Conservation (phyloP, 2,888 invertebrate genomes). For the Willowsia nigromaculata region DNA sequence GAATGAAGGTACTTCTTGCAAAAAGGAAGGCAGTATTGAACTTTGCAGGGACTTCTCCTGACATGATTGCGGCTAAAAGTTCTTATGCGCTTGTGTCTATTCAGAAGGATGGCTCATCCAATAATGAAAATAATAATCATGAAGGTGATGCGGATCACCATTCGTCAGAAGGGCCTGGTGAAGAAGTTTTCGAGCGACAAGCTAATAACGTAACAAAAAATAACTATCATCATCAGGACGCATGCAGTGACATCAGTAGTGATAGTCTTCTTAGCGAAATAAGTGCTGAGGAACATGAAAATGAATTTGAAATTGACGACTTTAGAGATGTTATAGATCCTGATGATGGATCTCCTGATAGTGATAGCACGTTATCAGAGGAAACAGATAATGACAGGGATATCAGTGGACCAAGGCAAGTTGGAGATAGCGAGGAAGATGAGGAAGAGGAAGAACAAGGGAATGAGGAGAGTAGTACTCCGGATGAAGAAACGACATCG, state of each 20-base stretch:
- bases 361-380: no score
- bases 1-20: constrained; percentile 25
- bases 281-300: background rate
- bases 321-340: background rate
- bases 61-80: background rate
- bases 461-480: no score
- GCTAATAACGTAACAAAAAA: background rate
- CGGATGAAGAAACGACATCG: no score
- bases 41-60: background rate
- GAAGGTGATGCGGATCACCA: no score
- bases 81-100: background rate
- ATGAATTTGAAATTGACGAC: background rate
- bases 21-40: background rate
- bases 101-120: no score
- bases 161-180: background rate
- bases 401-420: no score
- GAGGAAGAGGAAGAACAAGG: background rate
- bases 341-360: background rate
- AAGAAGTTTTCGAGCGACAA: background rate
- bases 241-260: background rate
- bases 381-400: no score
- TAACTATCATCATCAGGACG: no score
- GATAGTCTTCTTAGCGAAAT: background rate
- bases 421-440: background rate
- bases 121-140: no score